phyloP scores from a whole-genome alignment of 1,140 invertebrate species.

The Watersipora subatra region DNA sequence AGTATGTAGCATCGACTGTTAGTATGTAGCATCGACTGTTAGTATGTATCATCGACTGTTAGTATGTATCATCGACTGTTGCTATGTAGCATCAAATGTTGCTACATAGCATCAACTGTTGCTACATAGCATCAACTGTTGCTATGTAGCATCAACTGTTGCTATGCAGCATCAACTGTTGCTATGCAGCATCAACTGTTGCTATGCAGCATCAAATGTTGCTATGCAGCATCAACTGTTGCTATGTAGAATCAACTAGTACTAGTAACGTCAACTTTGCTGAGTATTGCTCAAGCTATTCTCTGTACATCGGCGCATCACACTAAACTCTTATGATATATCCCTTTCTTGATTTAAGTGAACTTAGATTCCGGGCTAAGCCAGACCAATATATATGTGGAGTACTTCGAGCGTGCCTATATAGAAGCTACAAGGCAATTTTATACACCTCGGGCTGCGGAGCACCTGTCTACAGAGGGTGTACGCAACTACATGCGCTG shows the following conservation, averaged over 20 bases:
- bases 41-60: too few relatives aligned
- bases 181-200: too few relatives aligned
- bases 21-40: too few relatives aligned
- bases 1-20: too few relatives aligned
- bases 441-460: slow-evolving; percentile 78
- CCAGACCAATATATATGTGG: slow-evolving; percentile 84
- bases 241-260: neutral
- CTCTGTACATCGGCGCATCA: neutral
- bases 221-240: too few relatives aligned
- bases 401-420: slow-evolving; percentile 92
- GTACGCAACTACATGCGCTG: slow-evolving; percentile 94
- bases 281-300: neutral
- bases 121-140: too few relatives aligned
- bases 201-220: too few relatives aligned
- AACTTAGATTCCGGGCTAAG: slow-evolving; percentile 90
- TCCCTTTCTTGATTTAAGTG: slow-evolving; percentile 48
- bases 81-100: too few relatives aligned
- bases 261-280: neutral
- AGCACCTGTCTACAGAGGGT: slow-evolving; percentile 76
- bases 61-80: too few relatives aligned
- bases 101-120: too few relatives aligned
- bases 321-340: neutral
- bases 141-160: too few relatives aligned
- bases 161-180: too few relatives aligned
- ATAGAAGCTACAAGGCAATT: slow-evolving; percentile 83